These are phyloP conservation scores for Rhagoletis pomonella DNA, from an alignment of 1,140 invertebrate species.

Conservation along the genomic window DNA sequence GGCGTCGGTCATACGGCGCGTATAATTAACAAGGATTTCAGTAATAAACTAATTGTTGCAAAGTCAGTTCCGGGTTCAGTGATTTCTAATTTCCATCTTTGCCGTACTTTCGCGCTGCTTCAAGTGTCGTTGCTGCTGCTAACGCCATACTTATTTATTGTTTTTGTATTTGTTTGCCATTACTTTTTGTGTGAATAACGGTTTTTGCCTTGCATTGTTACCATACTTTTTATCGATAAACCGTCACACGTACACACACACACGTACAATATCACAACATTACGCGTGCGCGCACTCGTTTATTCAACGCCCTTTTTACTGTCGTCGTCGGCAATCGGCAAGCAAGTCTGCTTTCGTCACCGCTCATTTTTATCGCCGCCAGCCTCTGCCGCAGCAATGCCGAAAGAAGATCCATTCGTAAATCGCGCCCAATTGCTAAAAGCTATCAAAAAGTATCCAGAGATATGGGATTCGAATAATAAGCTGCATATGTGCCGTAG, in stretches of 20 bases:
- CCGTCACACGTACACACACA: too few species aligned
- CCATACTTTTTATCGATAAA: not conserved
- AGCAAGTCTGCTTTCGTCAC: not conserved
- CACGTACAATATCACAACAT: not conserved
- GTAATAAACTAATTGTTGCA: conserved; percentile 21
- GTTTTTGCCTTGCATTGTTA: not conserved
- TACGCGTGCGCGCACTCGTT: conserved; percentile 43
- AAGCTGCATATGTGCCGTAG: conserved; percentile 72
- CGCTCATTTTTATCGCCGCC: not conserved
- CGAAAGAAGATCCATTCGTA: conserved; percentile 72
- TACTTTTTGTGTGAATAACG: not conserved
- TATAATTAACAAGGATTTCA: conserved; percentile 57
- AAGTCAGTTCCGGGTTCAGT: not conserved
- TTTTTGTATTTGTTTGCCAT: not conserved
- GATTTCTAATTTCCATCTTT: not conserved
- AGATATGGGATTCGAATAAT: conserved; percentile 73
- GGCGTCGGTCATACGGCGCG: conserved; percentile 56
- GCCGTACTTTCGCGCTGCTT: not conserved
- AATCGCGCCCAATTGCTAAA: conserved; percentile 71
- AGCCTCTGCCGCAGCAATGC: conserved; percentile 59
- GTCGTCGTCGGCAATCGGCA: not conserved
- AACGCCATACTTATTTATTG: not conserved
- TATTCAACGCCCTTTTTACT: conserved; percentile 1
- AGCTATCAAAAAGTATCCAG: conserved; percentile 72
- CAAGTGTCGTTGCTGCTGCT: too few species aligned